Conservation (phyloP, 2,113 vertebrate species). For the Oryctolagus cuniculus region DNA sequence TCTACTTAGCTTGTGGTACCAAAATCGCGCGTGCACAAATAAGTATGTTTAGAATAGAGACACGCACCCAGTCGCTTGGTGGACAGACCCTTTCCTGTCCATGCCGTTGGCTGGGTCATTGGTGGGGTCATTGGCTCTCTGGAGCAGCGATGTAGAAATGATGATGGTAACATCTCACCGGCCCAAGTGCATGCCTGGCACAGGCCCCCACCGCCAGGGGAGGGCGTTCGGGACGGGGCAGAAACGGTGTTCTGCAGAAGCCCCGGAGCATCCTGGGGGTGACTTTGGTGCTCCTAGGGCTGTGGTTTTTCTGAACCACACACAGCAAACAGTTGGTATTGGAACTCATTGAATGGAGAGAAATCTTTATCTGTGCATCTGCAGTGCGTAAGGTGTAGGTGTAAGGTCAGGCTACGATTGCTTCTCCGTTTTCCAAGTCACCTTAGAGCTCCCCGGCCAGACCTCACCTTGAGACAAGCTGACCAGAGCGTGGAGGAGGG, state of each 20-base stretch:
- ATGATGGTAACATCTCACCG: not conserved
- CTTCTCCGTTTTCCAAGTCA: not conserved
- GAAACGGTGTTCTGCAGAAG: not conserved
- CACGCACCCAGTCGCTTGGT: not conserved
- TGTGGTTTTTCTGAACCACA: not conserved
- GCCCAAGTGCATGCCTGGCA: not conserved
- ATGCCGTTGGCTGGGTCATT: too few species aligned
- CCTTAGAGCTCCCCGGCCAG: not conserved
- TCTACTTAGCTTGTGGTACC: not conserved
- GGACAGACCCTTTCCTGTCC: not conserved
- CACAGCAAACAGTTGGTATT: not conserved
- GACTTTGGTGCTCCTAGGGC: not conserved
- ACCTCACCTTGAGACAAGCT: not conserved
- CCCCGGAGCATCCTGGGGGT: not conserved
- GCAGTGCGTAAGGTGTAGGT: not conserved
- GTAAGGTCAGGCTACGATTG: not conserved
- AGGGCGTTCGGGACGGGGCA: rapidly evolving
- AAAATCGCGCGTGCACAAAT: not conserved
- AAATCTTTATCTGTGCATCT: not conserved
- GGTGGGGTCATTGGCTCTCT: too few species aligned
- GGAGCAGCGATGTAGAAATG: not conserved
- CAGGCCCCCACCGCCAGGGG: not conserved
- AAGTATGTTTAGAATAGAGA: not conserved
- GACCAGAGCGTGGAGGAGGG: not conserved
- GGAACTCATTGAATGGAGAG: not conserved